phyloP scores from a whole-genome alignment of 2,113 vertebrate species.

The Chelonoidis abingdonii region DNA sequence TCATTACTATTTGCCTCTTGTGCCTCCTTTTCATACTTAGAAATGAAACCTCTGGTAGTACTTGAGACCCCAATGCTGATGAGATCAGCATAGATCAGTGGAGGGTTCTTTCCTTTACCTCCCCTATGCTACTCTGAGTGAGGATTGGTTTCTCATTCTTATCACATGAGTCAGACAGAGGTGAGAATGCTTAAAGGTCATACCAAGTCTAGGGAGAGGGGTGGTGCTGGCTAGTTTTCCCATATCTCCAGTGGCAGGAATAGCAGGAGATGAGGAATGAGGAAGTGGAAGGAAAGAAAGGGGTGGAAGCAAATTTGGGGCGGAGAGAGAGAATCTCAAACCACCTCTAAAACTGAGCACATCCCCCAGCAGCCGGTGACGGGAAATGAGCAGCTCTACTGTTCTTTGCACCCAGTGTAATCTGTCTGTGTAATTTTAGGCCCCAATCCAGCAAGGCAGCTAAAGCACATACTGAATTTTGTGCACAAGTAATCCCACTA shows the following conservation, averaged over 20 bases:
- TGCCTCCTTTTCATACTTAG: not conserved
- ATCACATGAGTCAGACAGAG: not conserved
- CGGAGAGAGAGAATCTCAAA: not conserved
- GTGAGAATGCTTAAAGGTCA: not conserved
- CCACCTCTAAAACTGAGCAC: not conserved
- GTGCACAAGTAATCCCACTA: not conserved
- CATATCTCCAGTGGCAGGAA: not conserved
- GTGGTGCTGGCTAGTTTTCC: not conserved
- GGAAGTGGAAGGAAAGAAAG: not conserved
- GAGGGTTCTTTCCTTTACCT: not conserved
- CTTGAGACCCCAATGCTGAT: not conserved
- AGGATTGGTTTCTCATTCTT: not conserved
- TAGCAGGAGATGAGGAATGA: not conserved
- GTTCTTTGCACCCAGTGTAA: not conserved
- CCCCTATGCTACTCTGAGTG: not conserved
- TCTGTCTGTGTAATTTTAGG: not conserved
- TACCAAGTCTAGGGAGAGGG: not conserved
- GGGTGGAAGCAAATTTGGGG: not conserved
- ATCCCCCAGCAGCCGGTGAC: not conserved
- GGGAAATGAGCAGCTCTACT: not conserved
- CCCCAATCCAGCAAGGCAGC: not conserved
- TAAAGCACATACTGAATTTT: not conserved
- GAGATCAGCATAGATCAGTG: not conserved
- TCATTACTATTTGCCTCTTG: not conserved
- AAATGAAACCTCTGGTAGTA: not conserved